These are phyloP conservation scores for Dasyornis broadbenti DNA, from an alignment of 2,113 vertebrate genomes.

Conservation along the genomic window DNA sequence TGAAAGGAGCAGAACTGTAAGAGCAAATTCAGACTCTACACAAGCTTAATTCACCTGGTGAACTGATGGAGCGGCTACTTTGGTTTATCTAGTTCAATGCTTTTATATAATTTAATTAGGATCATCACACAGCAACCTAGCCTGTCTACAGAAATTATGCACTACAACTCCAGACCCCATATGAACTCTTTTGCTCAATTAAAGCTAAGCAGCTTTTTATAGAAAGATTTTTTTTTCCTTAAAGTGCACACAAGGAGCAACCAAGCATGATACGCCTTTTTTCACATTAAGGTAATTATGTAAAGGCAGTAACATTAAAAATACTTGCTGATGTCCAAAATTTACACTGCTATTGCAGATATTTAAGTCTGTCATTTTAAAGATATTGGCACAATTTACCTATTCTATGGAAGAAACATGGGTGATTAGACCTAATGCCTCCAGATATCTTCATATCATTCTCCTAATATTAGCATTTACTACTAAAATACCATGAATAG, in stretches of 20 bases:
- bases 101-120: slow-evolving; percentile 68
- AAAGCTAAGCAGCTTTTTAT: slow-evolving; percentile 54
- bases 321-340: slow-evolving; percentile 65
- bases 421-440: slow-evolving; percentile 60
- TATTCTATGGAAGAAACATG: slow-evolving; percentile 61
- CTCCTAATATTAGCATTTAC: slow-evolving; percentile 17
- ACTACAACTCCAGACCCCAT: slow-evolving; percentile 56
- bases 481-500: background rate
- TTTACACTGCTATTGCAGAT: slow-evolving; percentile 41
- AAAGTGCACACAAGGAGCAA: slow-evolving; percentile 54
- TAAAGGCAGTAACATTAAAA: slow-evolving; percentile 57
- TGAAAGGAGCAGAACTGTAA: background rate
- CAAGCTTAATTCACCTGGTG: slow-evolving; percentile 38
- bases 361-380: slow-evolving; percentile 67
- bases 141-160: slow-evolving; percentile 64
- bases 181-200: slow-evolving; percentile 71
- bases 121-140: slow-evolving; percentile 53
- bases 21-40: background rate
- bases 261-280: slow-evolving; percentile 40
- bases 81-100: slow-evolving; percentile 48
- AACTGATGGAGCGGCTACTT: slow-evolving; percentile 29
- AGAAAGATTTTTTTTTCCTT: background rate
- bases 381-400: slow-evolving; percentile 57
- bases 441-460: background rate
- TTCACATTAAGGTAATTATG: slow-evolving; percentile 64